Percentiles rank a stretch among this genome's conserved stretches.
Conservation (phyloP, 1,140 invertebrate genomes). For the Macrotrachela quadricornifera region DNA sequence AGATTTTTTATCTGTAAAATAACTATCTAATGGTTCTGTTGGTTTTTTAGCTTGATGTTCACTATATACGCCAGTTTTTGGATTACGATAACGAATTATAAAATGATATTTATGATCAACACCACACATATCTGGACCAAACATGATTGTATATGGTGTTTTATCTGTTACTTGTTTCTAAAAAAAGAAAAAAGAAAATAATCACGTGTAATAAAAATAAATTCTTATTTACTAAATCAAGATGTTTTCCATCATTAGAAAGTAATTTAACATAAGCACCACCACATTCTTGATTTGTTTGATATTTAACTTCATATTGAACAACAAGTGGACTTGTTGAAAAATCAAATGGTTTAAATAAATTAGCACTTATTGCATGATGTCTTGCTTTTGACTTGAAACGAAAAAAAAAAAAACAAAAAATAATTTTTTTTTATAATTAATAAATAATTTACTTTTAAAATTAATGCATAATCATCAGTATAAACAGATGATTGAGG, state of each 20-base stretch:
- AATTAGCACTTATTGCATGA: conserved; percentile 64
- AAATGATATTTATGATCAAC: conserved; percentile 87
- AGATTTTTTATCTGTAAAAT: conserved; percentile 78
- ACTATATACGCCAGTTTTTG: conserved; percentile 63
- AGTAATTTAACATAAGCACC: conserved; percentile 89
- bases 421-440: no score
- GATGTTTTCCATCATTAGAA: conserved; percentile 32
- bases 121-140: conserved; percentile 96
- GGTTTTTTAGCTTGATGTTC: conserved; percentile 55
- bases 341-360: conserved; percentile 64
- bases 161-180: no score
- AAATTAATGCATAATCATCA: conserved; percentile 63
- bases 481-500: conserved; percentile 49
- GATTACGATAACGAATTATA: conserved; percentile 87
- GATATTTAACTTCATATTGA: conserved; percentile 46
- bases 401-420: no score
- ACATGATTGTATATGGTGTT: conserved; percentile 93
- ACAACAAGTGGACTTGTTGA: conserved; percentile 63
- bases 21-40: conserved; percentile 58
- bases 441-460: no score
- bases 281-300: conserved; percentile 93
- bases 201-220: conserved; percentile 32
- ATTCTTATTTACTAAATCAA: conserved; percentile 38
- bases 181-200: no score
- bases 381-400: conserved; percentile 91